phyloP scores from a whole-genome alignment of 2,797 vertebrate genomes.

The Anabas testudineus region DNA sequence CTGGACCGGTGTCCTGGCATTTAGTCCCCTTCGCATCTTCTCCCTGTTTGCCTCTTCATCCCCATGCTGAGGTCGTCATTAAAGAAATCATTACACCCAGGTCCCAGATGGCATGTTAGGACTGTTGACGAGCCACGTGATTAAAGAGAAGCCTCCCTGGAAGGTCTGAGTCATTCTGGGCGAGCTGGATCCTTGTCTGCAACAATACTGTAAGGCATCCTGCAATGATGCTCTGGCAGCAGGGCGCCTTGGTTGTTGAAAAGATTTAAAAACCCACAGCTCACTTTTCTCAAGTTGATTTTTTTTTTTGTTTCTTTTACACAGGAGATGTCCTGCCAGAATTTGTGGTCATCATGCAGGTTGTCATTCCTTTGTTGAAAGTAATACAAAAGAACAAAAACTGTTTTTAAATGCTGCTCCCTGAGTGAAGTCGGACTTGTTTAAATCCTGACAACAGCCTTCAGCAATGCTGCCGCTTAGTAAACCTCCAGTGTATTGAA shows the following conservation, averaged over 20 bases:
- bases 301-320: neutral
- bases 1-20: conserved; percentile 56
- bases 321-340: neutral
- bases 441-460: conserved; percentile 32
- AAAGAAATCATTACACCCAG: conserved; percentile 69
- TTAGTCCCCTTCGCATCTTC: conserved; percentile 37
- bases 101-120: conserved; percentile 70
- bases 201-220: conserved; percentile 27
- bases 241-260: conserved; percentile 11
- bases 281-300: conserved; percentile 1
- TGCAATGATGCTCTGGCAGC: conserved; percentile 32
- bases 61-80: conserved; percentile 68
- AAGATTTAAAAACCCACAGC: conserved; percentile 23
- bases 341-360: conserved; percentile 27
- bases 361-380: conserved; percentile 31
- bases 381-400: conserved; percentile 6
- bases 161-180: conserved; percentile 41
- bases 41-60: conserved; percentile 66
- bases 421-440: conserved; percentile 20
- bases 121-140: conserved; percentile 51
- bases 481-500: neutral
- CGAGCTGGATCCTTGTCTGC: conserved; percentile 37
- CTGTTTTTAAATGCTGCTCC: conserved; percentile 18
- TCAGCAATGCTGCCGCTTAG: conserved; percentile 33
- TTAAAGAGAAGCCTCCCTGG: conserved; percentile 35